Evolutionary conservation across 2,888 invertebrate species (phyloP).

Genomic region (Crematogaster levior): DNA sequence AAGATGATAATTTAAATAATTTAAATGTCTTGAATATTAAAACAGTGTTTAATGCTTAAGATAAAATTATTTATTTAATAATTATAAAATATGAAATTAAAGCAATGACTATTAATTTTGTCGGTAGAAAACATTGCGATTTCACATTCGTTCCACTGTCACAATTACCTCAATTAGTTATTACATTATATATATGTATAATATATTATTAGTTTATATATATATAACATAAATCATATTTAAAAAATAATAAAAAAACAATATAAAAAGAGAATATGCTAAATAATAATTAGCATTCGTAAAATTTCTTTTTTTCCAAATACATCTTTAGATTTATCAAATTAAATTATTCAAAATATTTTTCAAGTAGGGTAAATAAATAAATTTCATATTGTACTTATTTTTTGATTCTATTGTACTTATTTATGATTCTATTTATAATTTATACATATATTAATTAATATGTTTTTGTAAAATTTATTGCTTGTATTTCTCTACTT

Average conservation of each 20-base stretch:
- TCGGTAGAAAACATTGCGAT: conserved; percentile 13
- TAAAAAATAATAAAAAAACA: conserved; percentile 1
- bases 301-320: not conserved
- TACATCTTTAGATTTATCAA: not conserved
- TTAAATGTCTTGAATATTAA: not conserved
- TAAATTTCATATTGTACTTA: not conserved
- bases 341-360: not conserved
- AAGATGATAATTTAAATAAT: not conserved
- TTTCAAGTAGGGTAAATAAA: not conserved
- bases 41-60: not conserved
- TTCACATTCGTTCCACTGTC: conserved; percentile 35
- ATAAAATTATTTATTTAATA: not conserved
- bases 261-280: not conserved
- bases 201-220: too few relatives aligned
- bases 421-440: not conserved
- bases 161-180: conserved; percentile 20
- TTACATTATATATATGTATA: too few relatives aligned
- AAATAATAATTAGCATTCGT: not conserved
- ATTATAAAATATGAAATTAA: not conserved
- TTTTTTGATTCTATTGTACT: too few relatives aligned
- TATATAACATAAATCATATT: not conserved
- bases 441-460: too few relatives aligned
- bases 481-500: not conserved
- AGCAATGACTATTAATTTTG: not conserved
- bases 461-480: not conserved